Base-by-base conservation (phyloP, 2,797 vertebrate genomes). In the Pagetopsis macropterus region DNA sequence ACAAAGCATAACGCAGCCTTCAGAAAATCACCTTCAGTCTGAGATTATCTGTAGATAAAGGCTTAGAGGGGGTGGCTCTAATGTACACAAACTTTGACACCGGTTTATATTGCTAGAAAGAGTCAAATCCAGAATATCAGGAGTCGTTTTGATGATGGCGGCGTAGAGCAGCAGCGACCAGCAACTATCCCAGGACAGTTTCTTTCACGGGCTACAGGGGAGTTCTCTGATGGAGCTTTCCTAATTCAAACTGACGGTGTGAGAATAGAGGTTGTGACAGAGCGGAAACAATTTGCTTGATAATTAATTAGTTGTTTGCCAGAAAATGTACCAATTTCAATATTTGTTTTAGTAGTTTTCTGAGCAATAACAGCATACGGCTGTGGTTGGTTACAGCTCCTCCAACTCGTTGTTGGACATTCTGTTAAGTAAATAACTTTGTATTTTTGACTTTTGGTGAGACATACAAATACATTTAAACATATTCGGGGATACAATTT, bases 31-130 rank as follows among this genome's bases (percentile, higher is more conserved):
- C 75, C 79, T 65, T 74, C 54, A 1, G 66, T 61, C 54, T 16
- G 58, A 69, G 70, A 84, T 84, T 70, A 87, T 65, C 72, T 67
- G 56, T 1, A 0, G 62, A 44, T 77, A 45, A 73, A 14, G 56
- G 65, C 65, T 76, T 61, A 67, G 1, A 49, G 61, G 0, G 13
- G 58, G 63, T 60, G 7, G 33, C 65, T 76, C 44, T 78, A 71
- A 80, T 63, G 55, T 48, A 40, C 50, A 12, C 21, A 4, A 49
- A 21, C 51, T 43, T 10, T 51, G 9, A 50, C 57, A 44, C 61
- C 27, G 12, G 11, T 65, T 72, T 40, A 70, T 46, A 21, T 15
- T 78, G 4, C 33, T n/a, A 17, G 9, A 16, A 57, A 44, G 2
- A 9, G 17, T 23, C 17, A 31, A 71, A 58, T 52, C 5, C 33